Evolutionary conservation across 35 echinoderm and acorn worm genomes (phyloP).

Genomic region (Apostichopus japonicus): DNA sequence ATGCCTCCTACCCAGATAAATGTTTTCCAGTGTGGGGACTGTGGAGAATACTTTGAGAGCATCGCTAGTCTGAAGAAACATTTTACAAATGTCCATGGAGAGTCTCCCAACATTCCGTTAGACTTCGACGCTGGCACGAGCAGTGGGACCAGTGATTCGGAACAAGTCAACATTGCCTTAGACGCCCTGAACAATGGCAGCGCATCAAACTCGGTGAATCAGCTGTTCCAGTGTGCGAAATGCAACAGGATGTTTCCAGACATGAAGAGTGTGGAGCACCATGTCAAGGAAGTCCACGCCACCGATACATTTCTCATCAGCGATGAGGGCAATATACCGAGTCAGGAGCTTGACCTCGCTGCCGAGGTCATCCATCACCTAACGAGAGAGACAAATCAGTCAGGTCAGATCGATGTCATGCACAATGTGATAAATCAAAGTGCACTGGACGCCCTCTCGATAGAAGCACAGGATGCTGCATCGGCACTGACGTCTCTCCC

Average conservation of each 20-base stretch:
- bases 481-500: conserved; percentile 18
- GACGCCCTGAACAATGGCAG: conserved; percentile 32
- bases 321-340: conserved; percentile 36
- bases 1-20: conserved; percentile 23
- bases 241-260: conserved; percentile 52
- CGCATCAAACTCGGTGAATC: neutral
- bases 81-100: conserved; percentile 27
- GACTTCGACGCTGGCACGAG: neutral
- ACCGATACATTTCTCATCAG: conserved; percentile 43
- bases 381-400: conserved; percentile 7
- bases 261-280: conserved; percentile 49
- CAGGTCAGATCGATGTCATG: neutral
- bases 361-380: conserved; percentile 49
- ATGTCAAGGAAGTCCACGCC: conserved; percentile 41
- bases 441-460: conserved; percentile 4
- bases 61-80: conserved; percentile 34
- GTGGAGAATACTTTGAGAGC: conserved; percentile 42
- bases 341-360: conserved; percentile 40
- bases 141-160: neutral
- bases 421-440: neutral
- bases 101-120: conserved; percentile 44
- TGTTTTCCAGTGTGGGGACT: conserved; percentile 56
- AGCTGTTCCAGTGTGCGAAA: conserved; percentile 48
- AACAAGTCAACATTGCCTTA: conserved; percentile 40
- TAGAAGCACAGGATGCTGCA: conserved; percentile 46